Evolutionary conservation across 2,797 vertebrate genomes (phyloP).

Genomic region (Parauchenoglanis ngamensis): DNA sequence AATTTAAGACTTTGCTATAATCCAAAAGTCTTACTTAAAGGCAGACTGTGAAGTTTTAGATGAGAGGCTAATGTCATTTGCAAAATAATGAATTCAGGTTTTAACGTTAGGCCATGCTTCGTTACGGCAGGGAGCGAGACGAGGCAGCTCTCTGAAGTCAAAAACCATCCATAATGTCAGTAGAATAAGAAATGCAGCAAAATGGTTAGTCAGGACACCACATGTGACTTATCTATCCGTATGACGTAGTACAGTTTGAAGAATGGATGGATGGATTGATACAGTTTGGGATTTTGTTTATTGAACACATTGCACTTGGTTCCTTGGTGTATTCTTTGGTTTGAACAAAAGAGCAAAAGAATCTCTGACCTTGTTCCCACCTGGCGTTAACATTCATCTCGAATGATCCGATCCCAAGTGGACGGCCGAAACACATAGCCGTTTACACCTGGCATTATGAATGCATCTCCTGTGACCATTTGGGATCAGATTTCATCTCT

Average conservation of each 20-base stretch:
- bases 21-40: slow-evolving; percentile 16
- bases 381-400: not conserved
- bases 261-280: not conserved
- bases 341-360: not conserved
- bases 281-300: not conserved
- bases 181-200: not conserved
- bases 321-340: not conserved
- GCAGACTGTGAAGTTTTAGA: slow-evolving; percentile 1
- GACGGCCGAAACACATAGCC: not conserved
- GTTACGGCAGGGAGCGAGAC: not conserved
- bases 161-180: slow-evolving; percentile 2
- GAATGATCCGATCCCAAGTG: not conserved
- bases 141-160: slow-evolving; percentile 7
- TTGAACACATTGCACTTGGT: not conserved
- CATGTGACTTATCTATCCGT: slow-evolving; percentile 12
- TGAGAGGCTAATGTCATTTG: slow-evolving; percentile 25
- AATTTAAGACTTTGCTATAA: not conserved
- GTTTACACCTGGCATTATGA: not conserved
- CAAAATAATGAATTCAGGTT: not conserved
- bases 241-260: not conserved
- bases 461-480: not conserved
- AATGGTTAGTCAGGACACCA: not conserved
- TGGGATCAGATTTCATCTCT: not conserved
- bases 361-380: not conserved
- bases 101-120: not conserved